Percentiles rank a stretch among this genome's conserved stretches.
Conservation (phyloP, 2,797 vertebrate species). For the Pygocentrus nattereri region DNA sequence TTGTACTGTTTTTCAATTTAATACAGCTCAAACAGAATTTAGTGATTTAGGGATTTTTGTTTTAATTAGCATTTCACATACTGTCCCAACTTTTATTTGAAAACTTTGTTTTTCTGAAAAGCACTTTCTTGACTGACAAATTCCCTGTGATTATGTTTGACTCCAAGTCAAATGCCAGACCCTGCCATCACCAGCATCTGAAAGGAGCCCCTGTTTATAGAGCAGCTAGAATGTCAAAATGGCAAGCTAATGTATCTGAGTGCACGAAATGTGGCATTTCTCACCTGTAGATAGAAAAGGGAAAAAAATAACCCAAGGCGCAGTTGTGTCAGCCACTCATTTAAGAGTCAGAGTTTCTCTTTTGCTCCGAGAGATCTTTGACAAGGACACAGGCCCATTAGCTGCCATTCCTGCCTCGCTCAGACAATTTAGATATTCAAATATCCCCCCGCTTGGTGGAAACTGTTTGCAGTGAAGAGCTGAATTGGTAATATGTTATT, state of each 20-base stretch:
- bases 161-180: constrained; percentile 12
- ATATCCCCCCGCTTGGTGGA: constrained; percentile 71
- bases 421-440: constrained; percentile 83
- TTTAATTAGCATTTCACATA: too few relatives aligned
- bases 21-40: too few relatives aligned
- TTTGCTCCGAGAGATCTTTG: constrained; percentile 66
- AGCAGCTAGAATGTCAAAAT: constrained; percentile 37
- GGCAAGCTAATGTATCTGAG: constrained; percentile 41
- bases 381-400: constrained; percentile 80
- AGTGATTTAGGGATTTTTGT: too few relatives aligned
- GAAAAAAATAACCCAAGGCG: constrained; percentile 24
- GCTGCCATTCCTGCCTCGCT: constrained; percentile 69
- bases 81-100: too few relatives aligned
- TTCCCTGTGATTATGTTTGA: constrained; percentile 27
- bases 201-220: constrained; percentile 35
- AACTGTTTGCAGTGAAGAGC: constrained; percentile 79
- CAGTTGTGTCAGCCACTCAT: constrained; percentile 35
- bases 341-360: constrained; percentile 65
- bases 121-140: constrained; percentile 9
- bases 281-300: constrained; percentile 22
- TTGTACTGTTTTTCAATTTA: too few relatives aligned
- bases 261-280: constrained; percentile 38
- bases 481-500: constrained; percentile 74
- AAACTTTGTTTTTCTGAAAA: not conserved
- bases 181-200: constrained; percentile 21